These are phyloP conservation scores for Lacerta bilineata DNA, from an alignment of 2,797 vertebrate genomes.

Conservation along the genomic window DNA sequence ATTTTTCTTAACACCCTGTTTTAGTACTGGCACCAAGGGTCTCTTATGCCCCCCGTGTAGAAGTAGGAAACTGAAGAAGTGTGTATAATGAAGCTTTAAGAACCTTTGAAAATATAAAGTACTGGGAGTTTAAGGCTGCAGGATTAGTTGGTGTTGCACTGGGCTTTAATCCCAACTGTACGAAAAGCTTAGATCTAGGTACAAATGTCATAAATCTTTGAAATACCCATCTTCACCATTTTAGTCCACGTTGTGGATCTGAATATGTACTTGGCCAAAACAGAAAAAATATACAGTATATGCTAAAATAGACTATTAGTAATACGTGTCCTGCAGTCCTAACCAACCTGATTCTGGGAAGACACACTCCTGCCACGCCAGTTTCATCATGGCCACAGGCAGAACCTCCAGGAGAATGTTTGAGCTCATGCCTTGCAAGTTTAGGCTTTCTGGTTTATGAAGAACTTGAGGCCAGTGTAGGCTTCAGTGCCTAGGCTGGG, in stretches of 20 bases:
- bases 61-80: neutral
- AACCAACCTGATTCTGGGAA: neutral
- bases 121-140: neutral
- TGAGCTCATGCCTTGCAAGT: neutral
- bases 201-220: neutral
- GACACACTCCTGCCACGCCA: neutral
- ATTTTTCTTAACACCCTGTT: slow-evolving; percentile 8
- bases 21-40: neutral
- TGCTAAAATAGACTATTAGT: neutral
- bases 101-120: neutral
- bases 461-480: neutral
- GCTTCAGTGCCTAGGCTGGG: neutral
- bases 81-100: neutral
- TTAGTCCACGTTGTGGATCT: neutral
- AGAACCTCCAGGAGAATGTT: neutral
- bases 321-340: neutral
- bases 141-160: neutral
- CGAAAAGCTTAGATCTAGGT: neutral
- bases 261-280: neutral
- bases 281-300: neutral
- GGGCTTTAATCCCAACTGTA: neutral
- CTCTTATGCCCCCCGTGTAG: neutral
- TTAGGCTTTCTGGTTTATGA: neutral
- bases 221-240: neutral
- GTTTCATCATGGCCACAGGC: neutral